Percentiles rank a stretch among this genome's conserved stretches.
Conservation (phyloP, 1,140 invertebrate species). For the Eriosoma lanigerum region DNA sequence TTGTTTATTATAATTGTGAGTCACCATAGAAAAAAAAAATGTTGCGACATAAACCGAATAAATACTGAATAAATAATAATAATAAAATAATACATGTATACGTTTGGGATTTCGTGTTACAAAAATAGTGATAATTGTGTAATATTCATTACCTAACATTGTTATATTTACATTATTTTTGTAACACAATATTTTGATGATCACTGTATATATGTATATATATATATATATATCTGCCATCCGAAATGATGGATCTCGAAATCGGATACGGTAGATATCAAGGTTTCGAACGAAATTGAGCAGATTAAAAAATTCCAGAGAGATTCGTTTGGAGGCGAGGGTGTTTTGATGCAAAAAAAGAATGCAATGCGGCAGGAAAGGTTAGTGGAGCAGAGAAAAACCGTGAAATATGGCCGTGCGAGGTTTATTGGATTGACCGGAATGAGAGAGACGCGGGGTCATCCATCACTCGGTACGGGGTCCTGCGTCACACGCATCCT, state of each 20-base stretch:
- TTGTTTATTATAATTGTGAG: no score
- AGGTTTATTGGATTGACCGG: slow-evolving; percentile 46
- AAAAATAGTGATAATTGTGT: no score
- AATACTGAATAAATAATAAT: no score
- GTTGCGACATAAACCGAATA: no score
- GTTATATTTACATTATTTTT: no score
- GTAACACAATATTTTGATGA: no score
- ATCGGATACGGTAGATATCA: not conserved
- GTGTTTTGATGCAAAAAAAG: slow-evolving; percentile 18
- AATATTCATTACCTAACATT: no score
- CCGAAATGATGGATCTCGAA: slow-evolving; percentile 17
- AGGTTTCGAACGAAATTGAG: not conserved
- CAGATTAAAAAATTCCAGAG: slow-evolving; percentile 40
- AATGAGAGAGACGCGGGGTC: slow-evolving; percentile 29
- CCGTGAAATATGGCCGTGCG: slow-evolving; percentile 24
- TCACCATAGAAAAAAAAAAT: no score
- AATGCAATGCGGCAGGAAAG: not conserved
- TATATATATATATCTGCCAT: not conserved
- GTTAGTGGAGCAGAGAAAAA: slow-evolving; percentile 22
- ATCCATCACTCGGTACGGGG: slow-evolving; percentile 35
- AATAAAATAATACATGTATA: no score
- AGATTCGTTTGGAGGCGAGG: not conserved
- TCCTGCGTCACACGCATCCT: not conserved
- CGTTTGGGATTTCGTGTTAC: no score
- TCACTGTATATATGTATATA: not conserved